Conservation (phyloP, 2,797 vertebrate genomes). For the Brachymystax lenok region DNA sequence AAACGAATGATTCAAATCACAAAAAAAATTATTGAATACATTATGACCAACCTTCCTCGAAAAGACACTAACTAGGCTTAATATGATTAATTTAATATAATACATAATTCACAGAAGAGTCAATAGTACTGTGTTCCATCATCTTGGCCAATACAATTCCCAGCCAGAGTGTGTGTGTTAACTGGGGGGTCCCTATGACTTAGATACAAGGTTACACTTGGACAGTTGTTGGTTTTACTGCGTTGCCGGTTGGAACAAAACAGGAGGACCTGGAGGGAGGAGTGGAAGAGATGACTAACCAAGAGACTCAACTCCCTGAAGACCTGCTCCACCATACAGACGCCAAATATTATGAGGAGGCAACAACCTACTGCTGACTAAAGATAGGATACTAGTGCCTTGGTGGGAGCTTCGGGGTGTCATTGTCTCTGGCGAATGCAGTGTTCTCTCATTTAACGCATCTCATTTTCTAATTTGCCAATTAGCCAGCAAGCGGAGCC, state of each 20-base stretch:
- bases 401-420: too few species aligned
- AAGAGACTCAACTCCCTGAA: constrained; percentile 39
- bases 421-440: constrained; percentile 21
- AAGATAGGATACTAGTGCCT: too few species aligned
- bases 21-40: too few species aligned
- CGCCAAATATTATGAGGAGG: constrained; percentile 31
- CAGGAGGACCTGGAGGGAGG: background rate
- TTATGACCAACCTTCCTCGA: background rate
- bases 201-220: constrained; percentile 21
- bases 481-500: constrained; percentile 84
- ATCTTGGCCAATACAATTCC: too few species aligned
- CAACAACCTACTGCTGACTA: background rate
- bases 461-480: constrained; percentile 97
- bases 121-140: too few species aligned
- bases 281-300: constrained; percentile 21
- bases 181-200: background rate
- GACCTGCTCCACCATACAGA: constrained; percentile 23
- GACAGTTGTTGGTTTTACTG: constrained; percentile 25
- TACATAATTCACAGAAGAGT: too few species aligned
- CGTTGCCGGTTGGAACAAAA: constrained; percentile 16
- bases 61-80: background rate
- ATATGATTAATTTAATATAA: too few species aligned
- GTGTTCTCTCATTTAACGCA: constrained; percentile 77
- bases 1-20: background rate
- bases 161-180: too few species aligned